Percentiles rank a stretch among this genome's conserved stretches.
phyloP scores from a whole-genome alignment of 2,888 invertebrate genomes.

The Cremastinae sp. region DNA sequence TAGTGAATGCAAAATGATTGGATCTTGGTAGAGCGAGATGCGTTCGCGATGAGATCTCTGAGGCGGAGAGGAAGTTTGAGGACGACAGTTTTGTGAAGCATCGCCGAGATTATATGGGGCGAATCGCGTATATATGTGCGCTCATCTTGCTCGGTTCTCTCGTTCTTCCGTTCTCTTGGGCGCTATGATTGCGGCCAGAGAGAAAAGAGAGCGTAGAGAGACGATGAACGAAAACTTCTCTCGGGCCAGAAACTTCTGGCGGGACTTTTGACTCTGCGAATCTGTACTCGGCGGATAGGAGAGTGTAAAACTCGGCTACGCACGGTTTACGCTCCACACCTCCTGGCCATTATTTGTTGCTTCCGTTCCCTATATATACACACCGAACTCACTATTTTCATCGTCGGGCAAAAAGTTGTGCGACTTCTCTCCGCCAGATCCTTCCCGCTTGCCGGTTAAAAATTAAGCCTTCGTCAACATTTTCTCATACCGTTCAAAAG shows the following conservation, averaged over 20 bases:
- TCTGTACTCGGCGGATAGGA: constrained; percentile 23
- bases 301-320: constrained; percentile 70
- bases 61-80: constrained; percentile 70
- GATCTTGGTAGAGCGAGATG: constrained; percentile 12
- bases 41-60: constrained; percentile 65
- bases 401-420: constrained; percentile 50
- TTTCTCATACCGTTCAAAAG: constrained; percentile 67
- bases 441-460: constrained; percentile 21
- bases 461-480: constrained; percentile 12
- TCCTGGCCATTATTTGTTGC: constrained; percentile 79
- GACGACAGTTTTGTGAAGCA: constrained; percentile 70
- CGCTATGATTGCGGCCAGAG: constrained; percentile 15
- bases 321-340: constrained; percentile 78
- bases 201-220: constrained; percentile 2
- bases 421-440: constrained; percentile 55
- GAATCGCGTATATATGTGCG: constrained; percentile 69
- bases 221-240: constrained; percentile 18
- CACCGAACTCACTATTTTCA: constrained; percentile 55
- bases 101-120: constrained; percentile 79
- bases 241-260: constrained; percentile 47
- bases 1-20: constrained; percentile 25
- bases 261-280: constrained; percentile 25
- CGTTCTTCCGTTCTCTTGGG: constrained; percentile 26
- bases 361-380: constrained; percentile 76
- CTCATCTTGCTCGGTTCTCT: constrained; percentile 47